A percentile compares a stretch with the other conserved stretches of the same genome.
Conservation (phyloP, 2,888 invertebrate genomes). For the Athetis lepigone region DNA sequence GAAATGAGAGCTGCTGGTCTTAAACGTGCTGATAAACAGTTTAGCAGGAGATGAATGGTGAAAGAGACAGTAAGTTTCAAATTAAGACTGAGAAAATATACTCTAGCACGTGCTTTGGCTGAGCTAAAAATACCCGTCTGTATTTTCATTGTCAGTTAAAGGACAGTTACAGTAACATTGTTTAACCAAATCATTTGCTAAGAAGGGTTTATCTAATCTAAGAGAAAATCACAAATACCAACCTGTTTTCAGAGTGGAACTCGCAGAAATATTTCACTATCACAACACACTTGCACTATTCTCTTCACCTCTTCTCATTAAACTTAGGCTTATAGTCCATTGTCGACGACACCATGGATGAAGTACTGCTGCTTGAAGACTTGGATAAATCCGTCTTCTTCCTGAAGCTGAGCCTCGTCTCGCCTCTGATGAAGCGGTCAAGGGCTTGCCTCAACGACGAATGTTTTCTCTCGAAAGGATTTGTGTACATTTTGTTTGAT, state of each 20-base stretch:
- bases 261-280: conserved; percentile 75
- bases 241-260: conserved; percentile 76
- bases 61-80: background rate
- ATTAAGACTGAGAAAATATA: conserved; percentile 21
- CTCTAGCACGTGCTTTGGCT: too few species aligned
- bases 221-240: conserved; percentile 70
- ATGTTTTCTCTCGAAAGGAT: conserved; percentile 93
- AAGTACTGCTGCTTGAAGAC: conserved; percentile 73
- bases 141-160: too few species aligned
- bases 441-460: conserved; percentile 92
- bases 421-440: conserved; percentile 91
- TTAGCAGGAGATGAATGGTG: background rate
- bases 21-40: background rate
- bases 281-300: conserved; percentile 72
- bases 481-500: conserved; percentile 91
- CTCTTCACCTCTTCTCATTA: conserved; percentile 80
- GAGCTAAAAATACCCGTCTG: too few species aligned
- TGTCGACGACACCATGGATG: conserved; percentile 79
- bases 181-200: too few species aligned
- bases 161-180: too few species aligned
- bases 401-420: conserved; percentile 81
- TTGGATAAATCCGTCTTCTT: conserved; percentile 77
- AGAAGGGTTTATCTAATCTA: too few species aligned
- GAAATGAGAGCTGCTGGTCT: background rate
- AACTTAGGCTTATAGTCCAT: conserved; percentile 72